Percentiles rank a stretch among this genome's conserved stretches.
Evolutionary conservation across 2,888 invertebrate genomes (phyloP).

Genomic region (Idaea biselata): DNA sequence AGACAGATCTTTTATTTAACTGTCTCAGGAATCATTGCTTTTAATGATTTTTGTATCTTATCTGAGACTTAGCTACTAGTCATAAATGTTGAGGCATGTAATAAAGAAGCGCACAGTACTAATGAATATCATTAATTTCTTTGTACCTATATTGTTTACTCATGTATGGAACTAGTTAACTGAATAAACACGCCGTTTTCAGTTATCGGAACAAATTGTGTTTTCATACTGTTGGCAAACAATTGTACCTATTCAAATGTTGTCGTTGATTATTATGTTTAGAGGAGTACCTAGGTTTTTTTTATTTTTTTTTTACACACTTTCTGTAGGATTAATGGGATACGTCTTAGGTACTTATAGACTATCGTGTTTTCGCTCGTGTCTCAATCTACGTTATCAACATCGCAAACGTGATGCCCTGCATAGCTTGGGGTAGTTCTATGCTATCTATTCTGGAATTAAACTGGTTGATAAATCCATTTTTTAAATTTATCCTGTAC

Average conservation of each 20-base stretch:
- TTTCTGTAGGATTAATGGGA: no score
- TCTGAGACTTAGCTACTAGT: slow-evolving; percentile 44
- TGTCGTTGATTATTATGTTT: background rate
- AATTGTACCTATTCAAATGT: background rate
- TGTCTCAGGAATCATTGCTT: slow-evolving; percentile 26
- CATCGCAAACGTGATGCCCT: no score
- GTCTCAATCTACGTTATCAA: no score
- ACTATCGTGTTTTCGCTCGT: no score
- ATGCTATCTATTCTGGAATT: no score
- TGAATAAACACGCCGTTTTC: background rate
- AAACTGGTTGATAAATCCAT: no score
- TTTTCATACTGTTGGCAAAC: background rate
- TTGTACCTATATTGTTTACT: slow-evolving; percentile 1
- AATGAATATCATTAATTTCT: background rate
- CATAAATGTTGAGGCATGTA: background rate
- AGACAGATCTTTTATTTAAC: background rate
- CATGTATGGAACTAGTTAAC: background rate
- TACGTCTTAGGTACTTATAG: no score
- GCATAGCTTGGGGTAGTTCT: no score
- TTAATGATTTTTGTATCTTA: slow-evolving; percentile 43
- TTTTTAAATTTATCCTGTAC: no score
- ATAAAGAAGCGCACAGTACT: background rate
- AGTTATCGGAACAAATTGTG: background rate
- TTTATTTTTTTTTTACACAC: background rate
- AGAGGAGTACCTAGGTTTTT: background rate